phyloP scores from a whole-genome alignment of 2,888 invertebrate species.

The Nebria brevicollis region DNA sequence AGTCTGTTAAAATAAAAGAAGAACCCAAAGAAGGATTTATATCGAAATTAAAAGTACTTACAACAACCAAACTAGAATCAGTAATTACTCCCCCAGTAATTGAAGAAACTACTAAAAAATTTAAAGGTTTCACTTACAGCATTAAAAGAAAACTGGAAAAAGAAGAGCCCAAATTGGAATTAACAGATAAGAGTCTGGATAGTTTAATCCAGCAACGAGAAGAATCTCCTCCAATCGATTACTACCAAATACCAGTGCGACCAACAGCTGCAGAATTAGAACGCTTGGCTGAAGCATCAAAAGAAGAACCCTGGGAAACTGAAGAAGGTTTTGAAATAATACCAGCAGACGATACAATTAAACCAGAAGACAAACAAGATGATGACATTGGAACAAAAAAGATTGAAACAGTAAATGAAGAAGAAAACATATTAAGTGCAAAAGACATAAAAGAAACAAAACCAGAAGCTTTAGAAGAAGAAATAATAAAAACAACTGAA shows the following conservation, averaged over 20 bases:
- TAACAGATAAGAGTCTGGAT: background rate
- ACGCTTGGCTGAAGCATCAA: background rate
- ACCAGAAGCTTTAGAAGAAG: background rate
- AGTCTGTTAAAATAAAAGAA: background rate
- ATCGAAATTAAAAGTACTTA: background rate
- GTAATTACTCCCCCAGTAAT: background rate
- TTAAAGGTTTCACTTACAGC: background rate
- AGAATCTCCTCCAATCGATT: background rate
- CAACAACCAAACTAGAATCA: background rate
- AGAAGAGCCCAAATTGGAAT: background rate
- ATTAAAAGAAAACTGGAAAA: background rate
- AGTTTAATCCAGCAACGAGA: background rate
- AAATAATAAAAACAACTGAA: background rate
- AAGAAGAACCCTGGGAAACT: background rate
- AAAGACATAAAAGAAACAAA: background rate
- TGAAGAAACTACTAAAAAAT: background rate
- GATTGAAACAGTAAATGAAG: background rate
- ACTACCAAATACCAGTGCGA: background rate
- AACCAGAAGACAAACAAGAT: background rate
- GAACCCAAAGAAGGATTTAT: background rate
- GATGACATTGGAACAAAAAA: background rate
- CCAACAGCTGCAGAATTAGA: background rate
- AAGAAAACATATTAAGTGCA: background rate
- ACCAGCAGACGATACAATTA: background rate
- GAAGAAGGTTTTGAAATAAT: background rate